phyloP scores from a whole-genome alignment of 2,797 vertebrate species.

The Serranus cabrilla region DNA sequence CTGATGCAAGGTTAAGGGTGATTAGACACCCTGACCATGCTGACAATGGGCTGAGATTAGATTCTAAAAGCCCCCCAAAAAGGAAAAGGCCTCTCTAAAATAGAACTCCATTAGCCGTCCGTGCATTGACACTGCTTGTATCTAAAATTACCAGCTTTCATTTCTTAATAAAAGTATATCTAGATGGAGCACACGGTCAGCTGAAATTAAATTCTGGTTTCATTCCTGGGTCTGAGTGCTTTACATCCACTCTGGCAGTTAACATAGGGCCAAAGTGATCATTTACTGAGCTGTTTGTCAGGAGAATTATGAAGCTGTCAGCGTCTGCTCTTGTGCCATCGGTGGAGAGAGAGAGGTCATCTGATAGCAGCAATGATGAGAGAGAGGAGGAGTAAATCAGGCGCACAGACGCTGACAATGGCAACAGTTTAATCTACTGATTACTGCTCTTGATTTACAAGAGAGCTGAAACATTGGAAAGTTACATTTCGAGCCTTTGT shows the following conservation, averaged over 20 bases:
- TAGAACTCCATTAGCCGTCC: constrained; percentile 63
- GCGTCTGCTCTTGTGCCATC: constrained; percentile 54
- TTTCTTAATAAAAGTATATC: constrained; percentile 70
- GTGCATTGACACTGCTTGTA: constrained; percentile 59
- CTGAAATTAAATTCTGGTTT: constrained; percentile 60
- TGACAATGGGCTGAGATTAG: constrained; percentile 78
- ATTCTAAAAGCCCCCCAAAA: constrained; percentile 63
- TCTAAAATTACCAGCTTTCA: constrained; percentile 69
- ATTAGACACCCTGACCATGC: constrained; percentile 74
- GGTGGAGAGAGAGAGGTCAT: constrained; percentile 71
- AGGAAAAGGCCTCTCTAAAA: constrained; percentile 57
- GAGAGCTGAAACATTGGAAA: constrained; percentile 77
- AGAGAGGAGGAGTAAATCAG: constrained; percentile 57
- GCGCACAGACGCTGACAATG: constrained; percentile 41
- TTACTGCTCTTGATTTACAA: constrained; percentile 90
- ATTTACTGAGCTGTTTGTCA: constrained; percentile 72
- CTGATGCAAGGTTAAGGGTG: constrained; percentile 86
- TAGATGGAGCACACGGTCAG: constrained; percentile 52
- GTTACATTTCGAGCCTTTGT: constrained; percentile 42
- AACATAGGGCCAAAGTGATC: constrained; percentile 63
- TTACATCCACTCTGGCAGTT: constrained; percentile 51
- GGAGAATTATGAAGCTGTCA: constrained; percentile 74
- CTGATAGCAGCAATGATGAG: constrained; percentile 74
- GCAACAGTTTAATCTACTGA: constrained; percentile 68
- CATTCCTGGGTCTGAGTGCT: constrained; percentile 44